A percentile compares a stretch with the other conserved stretches of the same genome.
These are phyloP conservation scores for Pseudonaja textilis DNA, from an alignment of 2,113 vertebrate species.

Conservation along the genomic window DNA sequence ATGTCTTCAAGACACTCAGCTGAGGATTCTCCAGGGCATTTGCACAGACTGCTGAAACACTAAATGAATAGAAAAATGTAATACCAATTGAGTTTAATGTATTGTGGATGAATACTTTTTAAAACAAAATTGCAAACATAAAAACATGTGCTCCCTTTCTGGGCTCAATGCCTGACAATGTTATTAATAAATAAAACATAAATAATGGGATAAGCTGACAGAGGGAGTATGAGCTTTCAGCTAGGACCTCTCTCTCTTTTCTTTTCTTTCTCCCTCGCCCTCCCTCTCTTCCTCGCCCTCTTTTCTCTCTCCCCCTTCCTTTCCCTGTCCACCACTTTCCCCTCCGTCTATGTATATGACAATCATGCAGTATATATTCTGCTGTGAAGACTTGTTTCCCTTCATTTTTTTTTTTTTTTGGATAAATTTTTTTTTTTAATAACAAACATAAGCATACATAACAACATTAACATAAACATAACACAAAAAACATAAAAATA, in stretches of 20 bases:
- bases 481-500: no score
- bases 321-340: no score
- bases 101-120: background rate
- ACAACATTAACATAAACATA: no score
- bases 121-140: background rate
- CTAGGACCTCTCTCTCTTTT: no score
- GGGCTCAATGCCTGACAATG: background rate
- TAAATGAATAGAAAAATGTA: background rate
- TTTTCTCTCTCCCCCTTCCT: no score
- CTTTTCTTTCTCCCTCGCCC: no score
- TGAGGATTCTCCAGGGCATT: background rate
- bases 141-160: background rate
- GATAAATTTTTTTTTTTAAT: no score
- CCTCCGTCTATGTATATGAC: background rate
- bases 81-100: background rate
- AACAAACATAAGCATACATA: no score
- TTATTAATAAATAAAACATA: background rate
- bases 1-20: background rate
- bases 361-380: background rate
- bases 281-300: no score
- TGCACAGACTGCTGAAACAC: background rate
- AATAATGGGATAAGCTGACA: background rate
- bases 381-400: background rate
- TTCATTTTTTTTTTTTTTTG: no score
- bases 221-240: no score